phyloP scores from a whole-genome alignment of 2,888 invertebrate species.

The Netelia fuscicornis region DNA sequence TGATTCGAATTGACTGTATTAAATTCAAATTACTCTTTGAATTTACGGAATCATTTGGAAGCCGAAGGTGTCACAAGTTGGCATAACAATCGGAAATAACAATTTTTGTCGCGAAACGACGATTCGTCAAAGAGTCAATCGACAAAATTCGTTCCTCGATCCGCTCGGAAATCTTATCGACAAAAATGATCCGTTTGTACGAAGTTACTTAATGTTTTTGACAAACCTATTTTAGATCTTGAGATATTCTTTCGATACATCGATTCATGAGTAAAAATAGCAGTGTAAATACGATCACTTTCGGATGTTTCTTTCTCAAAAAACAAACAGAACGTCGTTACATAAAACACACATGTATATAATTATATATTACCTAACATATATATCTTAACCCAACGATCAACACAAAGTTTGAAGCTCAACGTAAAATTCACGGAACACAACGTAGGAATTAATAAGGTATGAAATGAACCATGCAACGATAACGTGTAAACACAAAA shows the following conservation, averaged over 20 bases:
- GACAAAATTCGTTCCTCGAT: too few relatives aligned
- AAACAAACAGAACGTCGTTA: constrained; percentile 52
- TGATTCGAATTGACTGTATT: too few relatives aligned
- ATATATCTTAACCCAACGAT: constrained; percentile 67
- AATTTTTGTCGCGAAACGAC: too few relatives aligned
- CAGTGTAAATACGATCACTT: constrained; percentile 6
- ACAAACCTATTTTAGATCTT: background rate
- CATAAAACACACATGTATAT: constrained; percentile 39
- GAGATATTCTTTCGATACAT: constrained; percentile 32
- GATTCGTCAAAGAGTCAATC: too few relatives aligned
- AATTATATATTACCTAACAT: constrained; percentile 14
- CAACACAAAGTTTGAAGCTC: constrained; percentile 82
- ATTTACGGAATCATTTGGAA: too few relatives aligned
- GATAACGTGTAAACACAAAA: constrained; percentile 73
- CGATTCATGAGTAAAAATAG: constrained; percentile 43
- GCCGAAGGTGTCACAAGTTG: too few relatives aligned
- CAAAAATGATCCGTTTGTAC: background rate
- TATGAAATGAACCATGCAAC: constrained; percentile 84
- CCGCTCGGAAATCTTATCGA: too few relatives aligned
- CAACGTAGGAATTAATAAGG: constrained; percentile 85
- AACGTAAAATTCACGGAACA: constrained; percentile 90
- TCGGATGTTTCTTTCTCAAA: constrained; percentile 39
- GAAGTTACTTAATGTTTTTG: background rate
- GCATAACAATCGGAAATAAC: too few relatives aligned
- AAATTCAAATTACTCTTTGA: too few relatives aligned